These are phyloP conservation scores for Formica exsecta DNA, from an alignment of 1,140 invertebrate species.

Conservation along the genomic window DNA sequence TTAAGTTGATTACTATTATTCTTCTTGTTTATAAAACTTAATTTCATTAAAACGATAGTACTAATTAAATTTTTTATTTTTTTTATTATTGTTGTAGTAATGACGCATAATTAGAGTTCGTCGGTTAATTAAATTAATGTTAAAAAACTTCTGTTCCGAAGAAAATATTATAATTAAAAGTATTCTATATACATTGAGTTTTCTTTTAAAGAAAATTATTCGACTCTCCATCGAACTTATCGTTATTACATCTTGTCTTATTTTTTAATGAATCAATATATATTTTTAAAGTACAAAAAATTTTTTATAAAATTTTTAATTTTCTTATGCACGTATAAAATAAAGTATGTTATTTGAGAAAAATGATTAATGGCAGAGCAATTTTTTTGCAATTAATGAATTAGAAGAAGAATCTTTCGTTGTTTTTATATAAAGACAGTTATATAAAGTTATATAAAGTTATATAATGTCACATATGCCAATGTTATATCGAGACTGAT, in stretches of 20 bases:
- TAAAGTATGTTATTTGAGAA: not conserved
- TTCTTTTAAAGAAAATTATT: not conserved
- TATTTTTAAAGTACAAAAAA: too few relatives aligned
- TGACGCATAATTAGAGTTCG: not conserved
- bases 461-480: not conserved
- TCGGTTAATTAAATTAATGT: not conserved
- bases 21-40: not conserved
- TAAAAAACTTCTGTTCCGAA: not conserved
- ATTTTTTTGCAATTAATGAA: not conserved
- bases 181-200: too few relatives aligned
- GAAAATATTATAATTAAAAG: not conserved
- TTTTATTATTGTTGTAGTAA: not conserved
- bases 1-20: constrained; percentile 4
- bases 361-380: not conserved
- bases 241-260: too few relatives aligned
- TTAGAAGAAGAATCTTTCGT: not conserved
- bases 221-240: too few relatives aligned
- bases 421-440: not conserved
- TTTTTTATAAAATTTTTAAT: too few relatives aligned
- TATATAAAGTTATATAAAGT: too few relatives aligned
- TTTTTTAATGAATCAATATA: too few relatives aligned
- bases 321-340: too few relatives aligned
- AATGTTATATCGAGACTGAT: not conserved
- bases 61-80: constrained; percentile 8
- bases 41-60: constrained; percentile 10